Percentiles rank a stretch among this genome's conserved stretches.
Evolutionary conservation across 1,140 invertebrate species (phyloP).

Genomic region (Cylas formicarius): DNA sequence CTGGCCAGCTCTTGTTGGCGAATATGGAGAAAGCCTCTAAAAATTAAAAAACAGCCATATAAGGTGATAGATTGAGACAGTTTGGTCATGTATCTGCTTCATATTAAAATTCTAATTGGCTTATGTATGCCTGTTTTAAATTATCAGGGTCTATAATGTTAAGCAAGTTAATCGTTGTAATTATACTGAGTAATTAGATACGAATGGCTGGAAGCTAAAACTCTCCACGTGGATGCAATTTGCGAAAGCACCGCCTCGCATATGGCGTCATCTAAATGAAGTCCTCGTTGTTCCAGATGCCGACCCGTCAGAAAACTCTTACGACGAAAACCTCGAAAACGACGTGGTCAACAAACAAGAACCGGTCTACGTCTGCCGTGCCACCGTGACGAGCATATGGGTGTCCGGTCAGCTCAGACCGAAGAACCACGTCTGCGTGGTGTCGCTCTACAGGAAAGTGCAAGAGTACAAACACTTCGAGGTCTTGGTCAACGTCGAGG

Average conservation of each 20-base stretch:
- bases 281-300: constrained; percentile 14
- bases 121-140: too few relatives aligned
- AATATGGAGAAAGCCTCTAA: too few relatives aligned
- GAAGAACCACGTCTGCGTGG: constrained; percentile 51
- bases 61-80: too few relatives aligned
- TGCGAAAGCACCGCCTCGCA: too few relatives aligned
- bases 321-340: constrained; percentile 17
- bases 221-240: too few relatives aligned
- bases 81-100: too few relatives aligned
- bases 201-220: too few relatives aligned
- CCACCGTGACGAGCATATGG: constrained; percentile 59
- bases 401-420: constrained; percentile 59
- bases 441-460: constrained; percentile 54
- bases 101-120: too few relatives aligned
- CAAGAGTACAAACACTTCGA: constrained; percentile 59
- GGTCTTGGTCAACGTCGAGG: constrained; percentile 67
- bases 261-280: not conserved
- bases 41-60: too few relatives aligned
- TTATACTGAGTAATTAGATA: constrained; percentile 1
- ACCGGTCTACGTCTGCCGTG: constrained; percentile 65
- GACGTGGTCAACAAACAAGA: constrained; percentile 10
- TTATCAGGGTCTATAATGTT: too few relatives aligned
- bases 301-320: constrained; percentile 6
- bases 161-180: too few relatives aligned
- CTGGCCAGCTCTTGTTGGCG: too few relatives aligned